Conservation (phyloP, 35 echinoderm and acorn worm genomes). For the Heliocidaris erythrogramma region DNA sequence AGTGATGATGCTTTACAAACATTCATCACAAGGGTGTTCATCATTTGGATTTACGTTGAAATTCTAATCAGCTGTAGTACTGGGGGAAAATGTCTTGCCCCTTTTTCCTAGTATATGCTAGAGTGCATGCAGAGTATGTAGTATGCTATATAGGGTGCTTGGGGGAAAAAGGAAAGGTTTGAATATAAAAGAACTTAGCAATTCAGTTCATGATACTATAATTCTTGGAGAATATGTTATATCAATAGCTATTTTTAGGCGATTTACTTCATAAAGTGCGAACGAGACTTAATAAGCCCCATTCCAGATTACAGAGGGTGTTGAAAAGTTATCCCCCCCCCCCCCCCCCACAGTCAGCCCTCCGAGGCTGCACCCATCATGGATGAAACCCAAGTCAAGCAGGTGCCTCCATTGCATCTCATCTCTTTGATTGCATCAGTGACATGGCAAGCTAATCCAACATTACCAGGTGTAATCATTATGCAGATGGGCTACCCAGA, state of each 20-base stretch:
- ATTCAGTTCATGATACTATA: too few relatives aligned
- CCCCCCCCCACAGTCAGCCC: not conserved
- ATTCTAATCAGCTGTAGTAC: not conserved
- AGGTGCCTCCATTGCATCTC: not conserved
- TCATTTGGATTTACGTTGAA: not conserved
- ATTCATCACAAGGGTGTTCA: not conserved
- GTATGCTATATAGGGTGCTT: not conserved
- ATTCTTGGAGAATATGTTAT: too few relatives aligned
- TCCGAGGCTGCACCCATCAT: not conserved
- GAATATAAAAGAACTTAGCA: too few relatives aligned
- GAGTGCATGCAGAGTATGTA: not conserved
- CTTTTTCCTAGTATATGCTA: not conserved
- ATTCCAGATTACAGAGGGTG: too few relatives aligned
- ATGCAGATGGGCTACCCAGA: not conserved
- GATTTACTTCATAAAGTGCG: too few relatives aligned
- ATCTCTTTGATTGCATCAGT: not conserved
- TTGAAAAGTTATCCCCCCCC: too few relatives aligned
- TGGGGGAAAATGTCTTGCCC: not conserved
- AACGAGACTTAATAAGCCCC: too few relatives aligned
- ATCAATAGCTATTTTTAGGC: too few relatives aligned
- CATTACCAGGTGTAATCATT: conserved; percentile 15
- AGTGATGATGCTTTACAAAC: not conserved
- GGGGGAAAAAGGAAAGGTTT: too few relatives aligned
- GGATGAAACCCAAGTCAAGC: conserved; percentile 14
- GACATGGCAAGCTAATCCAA: conserved; percentile 21